phyloP scores from a whole-genome alignment of 2,888 invertebrate genomes.

The Ptycholaimellus sp. region DNA sequence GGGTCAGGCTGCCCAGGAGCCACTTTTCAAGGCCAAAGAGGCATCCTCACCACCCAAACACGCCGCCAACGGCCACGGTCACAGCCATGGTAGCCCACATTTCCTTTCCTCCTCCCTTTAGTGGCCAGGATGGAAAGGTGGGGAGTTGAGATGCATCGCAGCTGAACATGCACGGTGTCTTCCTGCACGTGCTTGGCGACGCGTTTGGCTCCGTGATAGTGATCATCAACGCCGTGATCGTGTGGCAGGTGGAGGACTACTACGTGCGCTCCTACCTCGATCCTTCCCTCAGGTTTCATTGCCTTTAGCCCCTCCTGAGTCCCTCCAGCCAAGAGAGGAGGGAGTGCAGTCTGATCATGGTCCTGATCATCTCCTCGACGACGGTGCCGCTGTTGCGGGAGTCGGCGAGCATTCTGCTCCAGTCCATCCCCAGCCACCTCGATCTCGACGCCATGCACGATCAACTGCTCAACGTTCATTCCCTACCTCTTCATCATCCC shows the following conservation, averaged over 20 bases:
- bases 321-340: too few relatives aligned
- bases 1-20: too few relatives aligned
- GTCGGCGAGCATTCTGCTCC: constrained; percentile 73
- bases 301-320: too few relatives aligned
- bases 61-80: too few relatives aligned
- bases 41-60: too few relatives aligned
- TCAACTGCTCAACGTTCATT: constrained; percentile 13
- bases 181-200: constrained; percentile 83
- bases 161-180: constrained; percentile 99
- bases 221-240: constrained; percentile 51
- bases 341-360: constrained; percentile 58
- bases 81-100: too few relatives aligned
- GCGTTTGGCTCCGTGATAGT: constrained; percentile 82
- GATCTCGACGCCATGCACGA: constrained; percentile 34
- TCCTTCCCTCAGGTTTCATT: constrained; percentile 51
- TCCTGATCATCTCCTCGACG: constrained; percentile 35
- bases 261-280: constrained; percentile 53
- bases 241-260: constrained; percentile 47
- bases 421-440: constrained; percentile 94
- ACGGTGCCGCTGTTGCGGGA: constrained; percentile 44
- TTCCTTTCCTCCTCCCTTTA: too few relatives aligned
- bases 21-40: neutral
- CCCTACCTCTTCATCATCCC: neutral
- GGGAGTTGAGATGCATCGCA: constrained; percentile 38
- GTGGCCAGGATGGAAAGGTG: constrained; percentile 5